These are phyloP conservation scores for Agrilus planipennis DNA, from an alignment of 1,140 invertebrate species.

Conservation along the genomic window DNA sequence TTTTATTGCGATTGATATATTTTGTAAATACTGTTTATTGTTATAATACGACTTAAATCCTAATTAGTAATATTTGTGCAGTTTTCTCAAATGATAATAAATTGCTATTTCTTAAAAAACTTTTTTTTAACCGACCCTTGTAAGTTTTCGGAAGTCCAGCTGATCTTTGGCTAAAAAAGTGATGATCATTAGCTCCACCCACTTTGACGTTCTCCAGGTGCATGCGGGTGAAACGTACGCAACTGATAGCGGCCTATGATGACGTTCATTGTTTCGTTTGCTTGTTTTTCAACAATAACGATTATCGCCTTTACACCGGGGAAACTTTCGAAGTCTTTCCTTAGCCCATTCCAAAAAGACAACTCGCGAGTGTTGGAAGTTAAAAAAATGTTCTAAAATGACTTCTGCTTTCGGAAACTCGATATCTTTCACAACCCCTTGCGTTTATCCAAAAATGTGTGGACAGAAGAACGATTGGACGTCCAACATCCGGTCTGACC, in stretches of 20 bases:
- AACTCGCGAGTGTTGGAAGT: conserved; percentile 1
- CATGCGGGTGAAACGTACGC: conserved; percentile 13
- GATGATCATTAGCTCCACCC: conserved; percentile 14
- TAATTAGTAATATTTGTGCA: too few species aligned
- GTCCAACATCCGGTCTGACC: conserved; percentile 1
- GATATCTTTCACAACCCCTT: conserved; percentile 7
- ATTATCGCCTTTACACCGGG: conserved; percentile 11
- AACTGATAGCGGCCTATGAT: conserved; percentile 12
- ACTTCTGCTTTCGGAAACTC: conserved; percentile 3
- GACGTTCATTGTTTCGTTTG: conserved; percentile 4
- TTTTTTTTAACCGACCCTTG: too few species aligned
- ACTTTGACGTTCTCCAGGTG: conserved; percentile 13
- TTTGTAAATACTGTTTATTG: too few species aligned
- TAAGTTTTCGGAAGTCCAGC: too few species aligned
- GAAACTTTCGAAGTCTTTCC: conserved; percentile 8
- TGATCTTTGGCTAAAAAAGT: conserved; percentile 10
- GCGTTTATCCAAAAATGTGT: not conserved
- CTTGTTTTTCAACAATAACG: not conserved
- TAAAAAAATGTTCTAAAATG: conserved; percentile 5
- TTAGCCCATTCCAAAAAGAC: conserved; percentile 4
- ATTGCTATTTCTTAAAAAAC: too few species aligned
- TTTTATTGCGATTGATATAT: too few species aligned
- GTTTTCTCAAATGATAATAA: too few species aligned
- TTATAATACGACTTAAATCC: too few species aligned
- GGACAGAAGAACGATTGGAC: conserved; percentile 2